These are phyloP conservation scores for Catharus ustulatus DNA, from an alignment of 2,797 vertebrate species.

Conservation along the genomic window DNA sequence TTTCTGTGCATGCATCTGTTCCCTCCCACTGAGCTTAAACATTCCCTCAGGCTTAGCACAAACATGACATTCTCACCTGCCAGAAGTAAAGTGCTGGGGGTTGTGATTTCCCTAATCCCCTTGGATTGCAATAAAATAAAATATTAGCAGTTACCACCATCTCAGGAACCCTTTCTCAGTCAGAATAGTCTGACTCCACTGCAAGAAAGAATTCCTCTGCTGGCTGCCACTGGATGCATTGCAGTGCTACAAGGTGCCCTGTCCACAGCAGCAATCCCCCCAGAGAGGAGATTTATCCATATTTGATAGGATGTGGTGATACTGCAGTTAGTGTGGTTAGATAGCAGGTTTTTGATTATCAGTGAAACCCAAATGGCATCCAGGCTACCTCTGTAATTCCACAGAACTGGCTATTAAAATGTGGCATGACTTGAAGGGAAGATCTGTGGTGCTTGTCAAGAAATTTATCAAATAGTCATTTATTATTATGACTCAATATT, in stretches of 20 bases:
- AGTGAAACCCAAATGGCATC: not conserved
- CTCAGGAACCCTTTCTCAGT: not conserved
- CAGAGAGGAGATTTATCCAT: not conserved
- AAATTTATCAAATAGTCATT: not conserved
- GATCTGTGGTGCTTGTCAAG: not conserved
- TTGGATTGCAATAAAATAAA: not conserved
- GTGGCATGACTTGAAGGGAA: not conserved
- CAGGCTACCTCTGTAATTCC: not conserved
- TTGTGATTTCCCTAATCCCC: not conserved
- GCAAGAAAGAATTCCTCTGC: not conserved
- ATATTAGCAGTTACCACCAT: not conserved
- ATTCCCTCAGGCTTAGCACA: not conserved
- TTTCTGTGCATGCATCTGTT: not conserved
- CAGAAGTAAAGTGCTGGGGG: not conserved
- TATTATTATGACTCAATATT: slow-evolving; percentile 12
- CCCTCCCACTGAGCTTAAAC: not conserved
- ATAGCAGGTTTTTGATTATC: not conserved
- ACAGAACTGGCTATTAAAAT: not conserved
- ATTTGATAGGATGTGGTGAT: not conserved
- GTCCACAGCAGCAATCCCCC: not conserved
- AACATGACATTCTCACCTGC: not conserved
- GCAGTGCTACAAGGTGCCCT: not conserved
- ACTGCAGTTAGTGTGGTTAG: not conserved
- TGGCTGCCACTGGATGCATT: not conserved
- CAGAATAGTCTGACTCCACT: not conserved